phyloP scores from a whole-genome alignment of 2,113 vertebrate species.

The Talpa occidentalis region DNA sequence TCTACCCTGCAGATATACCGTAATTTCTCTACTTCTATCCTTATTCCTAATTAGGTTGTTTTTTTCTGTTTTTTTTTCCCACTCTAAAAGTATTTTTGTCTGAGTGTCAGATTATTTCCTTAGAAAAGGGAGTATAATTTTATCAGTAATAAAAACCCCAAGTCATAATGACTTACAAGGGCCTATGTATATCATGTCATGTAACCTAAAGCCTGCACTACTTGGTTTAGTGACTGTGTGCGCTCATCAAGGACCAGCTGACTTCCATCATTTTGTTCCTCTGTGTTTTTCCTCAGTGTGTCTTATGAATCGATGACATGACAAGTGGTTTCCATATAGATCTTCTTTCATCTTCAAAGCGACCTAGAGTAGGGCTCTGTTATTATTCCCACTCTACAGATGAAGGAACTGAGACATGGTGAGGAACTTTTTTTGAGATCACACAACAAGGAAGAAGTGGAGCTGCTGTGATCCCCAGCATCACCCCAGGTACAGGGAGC shows the following conservation, averaged over 20 bases:
- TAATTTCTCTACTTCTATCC: conserved; percentile 36
- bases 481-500: too few relatives aligned
- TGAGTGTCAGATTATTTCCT: conserved; percentile 23
- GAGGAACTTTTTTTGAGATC: background rate
- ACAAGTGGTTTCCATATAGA: background rate
- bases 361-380: background rate
- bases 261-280: background rate
- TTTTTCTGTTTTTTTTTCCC: background rate
- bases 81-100: background rate
- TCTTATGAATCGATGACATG: accelerated
- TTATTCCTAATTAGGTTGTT: background rate
- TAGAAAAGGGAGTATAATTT: background rate
- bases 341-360: background rate
- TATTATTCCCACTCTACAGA: background rate
- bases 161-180: background rate
- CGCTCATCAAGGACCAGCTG: background rate
- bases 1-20: background rate
- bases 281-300: background rate
- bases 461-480: background rate
- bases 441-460: background rate
- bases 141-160: background rate
- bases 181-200: background rate
- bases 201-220: background rate
- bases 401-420: background rate
- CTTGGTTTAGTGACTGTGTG: background rate